These are phyloP conservation scores for Caradrina clavipalpis DNA, from an alignment of 2,888 invertebrate species.

Conservation along the genomic window DNA sequence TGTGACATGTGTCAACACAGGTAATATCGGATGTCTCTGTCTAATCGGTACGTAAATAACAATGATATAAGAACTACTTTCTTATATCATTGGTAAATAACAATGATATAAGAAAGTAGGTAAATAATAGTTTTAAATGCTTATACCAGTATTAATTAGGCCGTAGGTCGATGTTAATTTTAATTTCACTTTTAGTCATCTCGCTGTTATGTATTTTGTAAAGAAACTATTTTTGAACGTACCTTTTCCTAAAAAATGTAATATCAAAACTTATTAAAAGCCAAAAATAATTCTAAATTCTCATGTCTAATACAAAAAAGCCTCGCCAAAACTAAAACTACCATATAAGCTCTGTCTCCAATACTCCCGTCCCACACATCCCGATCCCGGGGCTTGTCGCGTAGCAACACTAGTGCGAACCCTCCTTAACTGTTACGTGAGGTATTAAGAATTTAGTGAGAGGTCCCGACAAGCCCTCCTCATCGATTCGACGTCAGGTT, in stretches of 20 bases:
- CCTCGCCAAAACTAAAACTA: conserved; percentile 1
- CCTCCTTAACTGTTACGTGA: conserved; percentile 89
- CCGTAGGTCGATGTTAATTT: no score
- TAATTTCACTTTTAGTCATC: no score
- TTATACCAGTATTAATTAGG: no score
- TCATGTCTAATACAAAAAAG: not conserved
- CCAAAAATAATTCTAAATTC: not conserved
- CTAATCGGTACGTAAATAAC: no score
- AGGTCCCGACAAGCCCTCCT: conserved; percentile 72
- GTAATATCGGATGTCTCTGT: no score
- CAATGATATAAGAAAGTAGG: no score
- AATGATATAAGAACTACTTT: no score
- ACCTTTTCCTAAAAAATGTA: not conserved
- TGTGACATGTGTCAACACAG: no score
- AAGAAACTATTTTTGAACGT: not conserved
- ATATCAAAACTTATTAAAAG: not conserved
- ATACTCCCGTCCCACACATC: conserved; percentile 59
- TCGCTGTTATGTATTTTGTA: no score
- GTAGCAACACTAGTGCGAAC: conserved; percentile 73
- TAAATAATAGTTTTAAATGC: no score
- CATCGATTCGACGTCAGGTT: conserved; percentile 68
- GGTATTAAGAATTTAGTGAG: conserved; percentile 90
- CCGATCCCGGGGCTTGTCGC: conserved; percentile 51
- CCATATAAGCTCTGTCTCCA: conserved; percentile 20
- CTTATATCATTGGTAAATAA: no score